Evolutionary conservation across 2,113 vertebrate species (phyloP).

Genomic region (Myrmecobius fasciatus): DNA sequence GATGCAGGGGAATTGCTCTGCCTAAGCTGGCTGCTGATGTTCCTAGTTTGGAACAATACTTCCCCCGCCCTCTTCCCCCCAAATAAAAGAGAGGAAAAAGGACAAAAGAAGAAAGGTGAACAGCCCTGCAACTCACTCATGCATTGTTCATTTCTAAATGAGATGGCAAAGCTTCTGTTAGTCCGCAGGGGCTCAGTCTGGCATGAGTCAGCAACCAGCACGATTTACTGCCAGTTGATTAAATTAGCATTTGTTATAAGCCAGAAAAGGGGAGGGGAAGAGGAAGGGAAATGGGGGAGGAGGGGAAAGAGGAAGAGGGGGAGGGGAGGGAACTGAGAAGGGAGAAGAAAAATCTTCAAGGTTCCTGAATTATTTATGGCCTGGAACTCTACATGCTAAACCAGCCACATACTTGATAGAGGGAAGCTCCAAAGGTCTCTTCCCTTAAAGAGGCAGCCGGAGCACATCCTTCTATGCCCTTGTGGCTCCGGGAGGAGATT

Average conservation of each 20-base stretch:
- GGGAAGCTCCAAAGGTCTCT: constrained; percentile 48
- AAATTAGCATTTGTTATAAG: constrained; percentile 98
- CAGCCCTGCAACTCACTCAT: constrained; percentile 60
- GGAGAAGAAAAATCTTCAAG: constrained; percentile 83
- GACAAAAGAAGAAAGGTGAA: constrained; percentile 73
- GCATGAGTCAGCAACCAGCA: constrained; percentile 94
- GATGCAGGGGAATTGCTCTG: neutral
- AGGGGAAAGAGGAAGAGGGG: constrained; percentile 5
- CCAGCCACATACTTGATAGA: constrained; percentile 66
- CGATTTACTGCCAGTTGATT: constrained; percentile 97
- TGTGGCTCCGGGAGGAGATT: constrained; percentile 44
- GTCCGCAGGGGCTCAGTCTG: constrained; percentile 86
- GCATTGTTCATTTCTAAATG: constrained; percentile 83
- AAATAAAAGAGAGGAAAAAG: constrained; percentile 41
- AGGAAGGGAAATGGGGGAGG: constrained; percentile 37
- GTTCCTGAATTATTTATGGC: constrained; percentile 88
- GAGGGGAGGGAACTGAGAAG: constrained; percentile 60
- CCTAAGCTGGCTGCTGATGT: neutral
- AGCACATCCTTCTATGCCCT: constrained; percentile 45
- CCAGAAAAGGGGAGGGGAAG: constrained; percentile 78
- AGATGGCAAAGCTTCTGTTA: constrained; percentile 86
- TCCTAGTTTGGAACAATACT: neutral
- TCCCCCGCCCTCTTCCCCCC: neutral
- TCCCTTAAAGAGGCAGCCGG: constrained; percentile 46
- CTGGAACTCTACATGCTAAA: constrained; percentile 75